Conservation (phyloP, 2,113 vertebrate species). For the Nannobrachium achirus region DNA sequence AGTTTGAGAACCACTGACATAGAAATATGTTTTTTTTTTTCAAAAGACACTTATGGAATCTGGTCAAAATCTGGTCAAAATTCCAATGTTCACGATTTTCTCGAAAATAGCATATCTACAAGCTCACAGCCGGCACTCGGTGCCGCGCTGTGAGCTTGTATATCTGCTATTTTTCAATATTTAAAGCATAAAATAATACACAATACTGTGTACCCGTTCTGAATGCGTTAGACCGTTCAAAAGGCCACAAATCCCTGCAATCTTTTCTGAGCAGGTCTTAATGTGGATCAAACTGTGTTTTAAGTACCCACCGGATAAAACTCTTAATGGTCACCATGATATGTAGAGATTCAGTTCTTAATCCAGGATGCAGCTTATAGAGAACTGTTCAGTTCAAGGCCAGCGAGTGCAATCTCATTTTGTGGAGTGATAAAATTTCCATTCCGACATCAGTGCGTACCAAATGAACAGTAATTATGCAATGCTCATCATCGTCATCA, state of each 20-base stretch:
- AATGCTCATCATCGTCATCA: conserved; percentile 45
- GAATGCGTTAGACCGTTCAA: too few species aligned
- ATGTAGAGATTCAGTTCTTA: conserved; percentile 71
- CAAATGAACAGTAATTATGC: conserved; percentile 51
- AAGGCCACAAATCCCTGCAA: conserved; percentile 73
- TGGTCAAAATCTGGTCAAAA: too few species aligned
- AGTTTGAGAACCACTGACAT: too few species aligned
- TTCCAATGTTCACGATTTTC: too few species aligned
- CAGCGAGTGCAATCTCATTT: conserved; percentile 64
- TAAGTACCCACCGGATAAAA: conserved; percentile 70
- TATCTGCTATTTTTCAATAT: too few species aligned
- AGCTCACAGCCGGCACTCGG: too few species aligned
- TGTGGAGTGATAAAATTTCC: conserved; percentile 35
- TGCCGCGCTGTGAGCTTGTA: too few species aligned
- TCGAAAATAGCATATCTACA: too few species aligned
- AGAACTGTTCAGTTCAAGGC: conserved; percentile 58
- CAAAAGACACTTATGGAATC: too few species aligned
- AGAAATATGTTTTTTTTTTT: too few species aligned
- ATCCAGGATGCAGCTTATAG: conserved; percentile 65
- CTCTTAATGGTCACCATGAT: conserved; percentile 79
- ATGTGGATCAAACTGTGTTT: conserved; percentile 69
- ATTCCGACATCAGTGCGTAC: conserved; percentile 23
- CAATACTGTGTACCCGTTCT: too few species aligned
- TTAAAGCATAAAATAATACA: too few species aligned
- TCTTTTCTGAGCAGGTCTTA: conserved; percentile 68